phyloP scores from a whole-genome alignment of 2,113 vertebrate genomes.

The Daboia siamensis region DNA sequence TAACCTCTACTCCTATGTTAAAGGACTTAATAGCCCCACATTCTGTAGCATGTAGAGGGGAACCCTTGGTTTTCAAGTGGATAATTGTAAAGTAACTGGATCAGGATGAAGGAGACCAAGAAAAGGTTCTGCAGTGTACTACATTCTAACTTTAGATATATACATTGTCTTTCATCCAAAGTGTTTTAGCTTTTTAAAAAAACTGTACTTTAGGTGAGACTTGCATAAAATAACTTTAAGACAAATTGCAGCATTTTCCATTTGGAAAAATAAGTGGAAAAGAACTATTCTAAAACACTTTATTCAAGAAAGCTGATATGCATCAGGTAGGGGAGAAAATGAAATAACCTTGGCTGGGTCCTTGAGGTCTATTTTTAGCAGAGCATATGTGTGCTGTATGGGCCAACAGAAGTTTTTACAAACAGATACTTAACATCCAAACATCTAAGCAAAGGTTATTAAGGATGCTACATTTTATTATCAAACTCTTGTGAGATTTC shows the following conservation, averaged over 20 bases:
- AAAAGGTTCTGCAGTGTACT: neutral
- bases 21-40: neutral
- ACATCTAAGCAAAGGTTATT: neutral
- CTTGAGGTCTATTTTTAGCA: neutral
- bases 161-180: neutral
- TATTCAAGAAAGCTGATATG: neutral
- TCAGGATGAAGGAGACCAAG: neutral
- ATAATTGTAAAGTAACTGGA: neutral
- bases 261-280: neutral
- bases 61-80: neutral
- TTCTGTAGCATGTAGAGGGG: neutral
- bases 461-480: neutral
- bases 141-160: neutral
- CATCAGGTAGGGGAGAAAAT: neutral
- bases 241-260: neutral
- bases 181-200: neutral
- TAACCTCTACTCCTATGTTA: neutral
- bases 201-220: neutral
- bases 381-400: neutral
- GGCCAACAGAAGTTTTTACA: neutral
- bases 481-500: neutral
- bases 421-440: neutral
- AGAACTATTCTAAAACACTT: neutral
- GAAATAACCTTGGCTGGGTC: neutral
- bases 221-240: neutral